These are phyloP conservation scores for Marcusenius ussheri DNA, from an alignment of 2,113 vertebrate species.

Conservation along the genomic window DNA sequence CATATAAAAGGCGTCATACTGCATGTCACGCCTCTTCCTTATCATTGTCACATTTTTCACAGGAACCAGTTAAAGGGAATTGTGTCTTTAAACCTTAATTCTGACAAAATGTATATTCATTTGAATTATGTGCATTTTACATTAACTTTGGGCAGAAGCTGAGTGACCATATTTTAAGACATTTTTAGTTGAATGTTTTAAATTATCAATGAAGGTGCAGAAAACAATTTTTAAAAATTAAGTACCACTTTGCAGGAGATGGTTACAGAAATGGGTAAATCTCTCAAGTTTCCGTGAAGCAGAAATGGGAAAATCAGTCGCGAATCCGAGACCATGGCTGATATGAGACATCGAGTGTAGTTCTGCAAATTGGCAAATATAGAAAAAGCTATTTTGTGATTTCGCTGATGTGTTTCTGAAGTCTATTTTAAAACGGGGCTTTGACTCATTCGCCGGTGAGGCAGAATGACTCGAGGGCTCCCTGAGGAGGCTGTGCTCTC, in stretches of 20 bases:
- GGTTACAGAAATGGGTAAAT: background rate
- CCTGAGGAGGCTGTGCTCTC: conserved; percentile 44
- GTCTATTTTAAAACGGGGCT: conserved; percentile 57
- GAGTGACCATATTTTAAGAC: background rate
- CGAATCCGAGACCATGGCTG: background rate
- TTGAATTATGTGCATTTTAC: background rate
- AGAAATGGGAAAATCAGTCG: background rate
- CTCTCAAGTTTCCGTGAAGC: background rate
- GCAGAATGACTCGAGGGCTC: conserved; percentile 53
- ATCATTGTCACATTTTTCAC: background rate
- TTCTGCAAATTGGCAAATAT: conserved; percentile 8
- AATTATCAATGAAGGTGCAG: background rate
- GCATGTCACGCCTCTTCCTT: background rate
- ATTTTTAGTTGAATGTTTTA: background rate
- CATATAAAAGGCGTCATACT: background rate
- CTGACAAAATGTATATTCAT: background rate
- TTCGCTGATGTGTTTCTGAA: conserved; percentile 33
- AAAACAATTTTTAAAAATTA: background rate
- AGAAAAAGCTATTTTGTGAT: conserved; percentile 10
- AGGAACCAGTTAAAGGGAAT: background rate
- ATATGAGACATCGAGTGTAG: conserved; percentile 5
- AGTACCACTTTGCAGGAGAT: background rate
- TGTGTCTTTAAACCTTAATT: background rate
- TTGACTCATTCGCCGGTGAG: conserved; percentile 62
- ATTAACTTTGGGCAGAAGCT: background rate